Evolutionary conservation across 37 sponge, comb jelly and placozoan species (phyloP).

Genomic region (Crambe crambe): DNA sequence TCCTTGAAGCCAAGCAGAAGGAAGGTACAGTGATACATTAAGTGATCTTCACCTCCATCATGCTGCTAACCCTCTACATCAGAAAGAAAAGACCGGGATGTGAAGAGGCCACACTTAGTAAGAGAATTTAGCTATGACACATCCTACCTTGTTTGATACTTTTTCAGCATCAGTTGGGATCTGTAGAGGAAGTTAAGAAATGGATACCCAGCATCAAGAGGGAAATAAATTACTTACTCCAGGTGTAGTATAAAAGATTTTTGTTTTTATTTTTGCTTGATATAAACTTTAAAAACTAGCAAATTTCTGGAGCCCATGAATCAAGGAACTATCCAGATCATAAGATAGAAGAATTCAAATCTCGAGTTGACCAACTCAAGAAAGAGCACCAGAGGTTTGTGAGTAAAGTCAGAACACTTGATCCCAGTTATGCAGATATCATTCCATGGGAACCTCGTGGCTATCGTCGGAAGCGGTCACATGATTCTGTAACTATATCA

Average conservation of each 20-base stretch:
- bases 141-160: no score
- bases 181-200: slow-evolving; percentile 75
- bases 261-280: no score
- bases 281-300: no score
- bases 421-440: slow-evolving; percentile 41
- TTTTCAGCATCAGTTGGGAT: slow-evolving; percentile 33
- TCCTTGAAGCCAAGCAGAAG: slow-evolving; percentile 60
- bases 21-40: slow-evolving; percentile 14
- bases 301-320: slow-evolving; percentile 33
- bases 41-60: not conserved
- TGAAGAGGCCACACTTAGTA: slow-evolving; percentile 7
- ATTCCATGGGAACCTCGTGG: slow-evolving; percentile 71
- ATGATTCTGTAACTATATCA: no score
- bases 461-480: slow-evolving; percentile 55
- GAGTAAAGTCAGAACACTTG: slow-evolving; percentile 46
- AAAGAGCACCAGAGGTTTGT: slow-evolving; percentile 68
- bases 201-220: slow-evolving; percentile 76
- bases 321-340: slow-evolving; percentile 58
- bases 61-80: not conserved
- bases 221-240: slow-evolving; percentile 62
- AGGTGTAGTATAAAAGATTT: slow-evolving; percentile 25
- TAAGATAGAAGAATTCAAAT: slow-evolving; percentile 65
- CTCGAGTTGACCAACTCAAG: slow-evolving; percentile 50
- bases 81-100: not conserved
- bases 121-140: not conserved